These are phyloP conservation scores for Antrozous pallidus DNA, from an alignment of 2,797 vertebrate genomes.

Conservation along the genomic window DNA sequence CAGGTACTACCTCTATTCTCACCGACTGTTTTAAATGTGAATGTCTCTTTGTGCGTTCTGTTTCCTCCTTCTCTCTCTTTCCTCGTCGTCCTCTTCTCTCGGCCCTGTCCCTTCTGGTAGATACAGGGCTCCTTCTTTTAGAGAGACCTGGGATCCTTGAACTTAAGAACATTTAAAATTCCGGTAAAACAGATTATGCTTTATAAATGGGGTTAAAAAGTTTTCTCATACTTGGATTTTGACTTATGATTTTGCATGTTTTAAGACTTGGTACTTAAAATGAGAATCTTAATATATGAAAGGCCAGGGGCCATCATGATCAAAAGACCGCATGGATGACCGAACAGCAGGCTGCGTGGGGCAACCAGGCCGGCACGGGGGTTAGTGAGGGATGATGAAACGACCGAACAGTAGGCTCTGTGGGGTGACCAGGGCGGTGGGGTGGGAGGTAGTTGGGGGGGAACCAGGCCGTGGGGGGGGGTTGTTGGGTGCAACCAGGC, in stretches of 20 bases:
- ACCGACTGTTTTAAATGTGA: not conserved
- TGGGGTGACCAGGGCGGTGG: too few relatives aligned
- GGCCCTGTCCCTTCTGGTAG: not conserved
- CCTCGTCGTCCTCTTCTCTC: not conserved
- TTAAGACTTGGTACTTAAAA: conserved; percentile 22
- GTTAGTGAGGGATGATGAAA: too few relatives aligned
- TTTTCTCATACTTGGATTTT: not conserved
- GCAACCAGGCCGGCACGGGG: too few relatives aligned
- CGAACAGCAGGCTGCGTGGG: too few relatives aligned
- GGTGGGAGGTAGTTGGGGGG: too few relatives aligned
- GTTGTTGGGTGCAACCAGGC: too few relatives aligned
- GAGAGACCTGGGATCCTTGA: not conserved
- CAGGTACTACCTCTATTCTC: not conserved
- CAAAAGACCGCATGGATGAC: too few relatives aligned
- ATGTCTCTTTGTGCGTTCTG: accelerated
- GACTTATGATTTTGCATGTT: not conserved
- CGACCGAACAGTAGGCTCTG: too few relatives aligned
- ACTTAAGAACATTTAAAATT: not conserved
- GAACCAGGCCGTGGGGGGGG: too few relatives aligned
- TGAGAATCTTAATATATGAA: not conserved
- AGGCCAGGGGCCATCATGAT: too few relatives aligned
- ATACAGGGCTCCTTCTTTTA: not conserved
- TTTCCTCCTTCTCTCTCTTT: not conserved
- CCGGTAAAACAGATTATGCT: not conserved
- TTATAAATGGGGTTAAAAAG: not conserved